Evolutionary conservation across 2,797 vertebrate species (phyloP).

Genomic region (Hippopotamyrus pictus): DNA sequence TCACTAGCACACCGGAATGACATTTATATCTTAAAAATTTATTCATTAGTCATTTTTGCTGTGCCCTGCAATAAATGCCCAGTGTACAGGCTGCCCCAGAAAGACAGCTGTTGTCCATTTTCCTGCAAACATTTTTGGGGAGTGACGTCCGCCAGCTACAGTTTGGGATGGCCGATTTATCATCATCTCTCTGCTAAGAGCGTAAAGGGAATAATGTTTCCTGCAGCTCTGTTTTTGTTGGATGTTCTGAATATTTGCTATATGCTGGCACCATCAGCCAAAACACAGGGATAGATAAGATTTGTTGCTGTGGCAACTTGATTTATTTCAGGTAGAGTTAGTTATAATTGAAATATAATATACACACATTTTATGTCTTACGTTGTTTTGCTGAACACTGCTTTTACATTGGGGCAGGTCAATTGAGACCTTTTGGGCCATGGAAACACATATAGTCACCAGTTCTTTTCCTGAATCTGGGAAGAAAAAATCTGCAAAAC

Average conservation of each 20-base stretch:
- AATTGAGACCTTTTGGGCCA: background rate
- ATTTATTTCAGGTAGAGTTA: background rate
- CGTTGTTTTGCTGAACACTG: background rate
- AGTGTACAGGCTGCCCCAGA: conserved; percentile 21
- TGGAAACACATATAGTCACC: background rate
- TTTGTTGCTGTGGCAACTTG: background rate
- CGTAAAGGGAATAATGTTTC: background rate
- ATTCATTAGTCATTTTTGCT: conserved; percentile 3
- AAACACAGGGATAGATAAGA: background rate
- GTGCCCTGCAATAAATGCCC: background rate
- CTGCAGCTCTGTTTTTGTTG: background rate
- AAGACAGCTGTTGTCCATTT: conserved; percentile 36
- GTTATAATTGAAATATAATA: background rate
- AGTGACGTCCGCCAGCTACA: conserved; percentile 12
- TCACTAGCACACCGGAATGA: background rate
- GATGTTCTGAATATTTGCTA: background rate
- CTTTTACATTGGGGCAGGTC: background rate
- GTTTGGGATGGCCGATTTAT: conserved; percentile 31
- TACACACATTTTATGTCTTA: background rate
- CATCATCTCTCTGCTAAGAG: conserved; percentile 5
- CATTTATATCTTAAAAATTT: background rate
- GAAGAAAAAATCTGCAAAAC: background rate
- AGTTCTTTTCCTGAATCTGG: background rate
- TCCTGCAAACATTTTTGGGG: conserved; percentile 30
- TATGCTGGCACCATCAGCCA: background rate